Evolutionary conservation across 2,113 vertebrate species (phyloP), one percentile per base, ranked within the genome.

Genomic region (Orcinus orca): DNA sequence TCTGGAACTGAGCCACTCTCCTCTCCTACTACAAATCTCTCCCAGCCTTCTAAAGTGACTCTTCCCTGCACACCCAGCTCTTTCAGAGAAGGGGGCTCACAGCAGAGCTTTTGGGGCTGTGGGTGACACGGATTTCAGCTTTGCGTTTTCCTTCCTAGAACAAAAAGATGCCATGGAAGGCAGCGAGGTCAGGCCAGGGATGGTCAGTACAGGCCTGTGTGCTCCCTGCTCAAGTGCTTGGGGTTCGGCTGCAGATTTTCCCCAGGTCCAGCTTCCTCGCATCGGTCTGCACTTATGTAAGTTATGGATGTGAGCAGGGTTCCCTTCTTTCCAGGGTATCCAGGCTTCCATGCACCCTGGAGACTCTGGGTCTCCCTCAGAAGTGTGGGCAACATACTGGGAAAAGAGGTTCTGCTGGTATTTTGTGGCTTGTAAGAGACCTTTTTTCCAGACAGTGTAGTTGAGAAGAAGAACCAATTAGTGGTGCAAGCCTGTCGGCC

Each of bases 221-320:
- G 76, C 50, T 79, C 33, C 1, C 2, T 81, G 44, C 0, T 67
- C 13, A 5, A 33, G 8, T 3, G 23, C 29, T 14, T 8, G 1
- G 4, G 21, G 2, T 68, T 41, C 10, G 6, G 53, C 50, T 21
- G 2, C 12, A 33, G 18, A 25, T 26, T 55, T 58, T 11, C 70
- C 3, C 23, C 14, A 44, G 12, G 33, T 62, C 13, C 44, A 8
- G 5, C 25, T 65, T 94, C 21, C 15, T 8, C 0, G 8, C 1
- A 29, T 29, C 8, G 3, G 21, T n/a, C 10, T 58, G 3, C 5
- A 9, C n/a, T 41, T 5, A 31, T 1, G 2, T 8, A 38, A 87
- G 15, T 21, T 29, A 21, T 3, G 38, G 50, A 10, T 33, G 41
- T 67, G 33, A n/a, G 41, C 18, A 38, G 44, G 2, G 23, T 17